Conservation (phyloP, 2,113 vertebrate genomes). For the Patagioenas fasciata region DNA sequence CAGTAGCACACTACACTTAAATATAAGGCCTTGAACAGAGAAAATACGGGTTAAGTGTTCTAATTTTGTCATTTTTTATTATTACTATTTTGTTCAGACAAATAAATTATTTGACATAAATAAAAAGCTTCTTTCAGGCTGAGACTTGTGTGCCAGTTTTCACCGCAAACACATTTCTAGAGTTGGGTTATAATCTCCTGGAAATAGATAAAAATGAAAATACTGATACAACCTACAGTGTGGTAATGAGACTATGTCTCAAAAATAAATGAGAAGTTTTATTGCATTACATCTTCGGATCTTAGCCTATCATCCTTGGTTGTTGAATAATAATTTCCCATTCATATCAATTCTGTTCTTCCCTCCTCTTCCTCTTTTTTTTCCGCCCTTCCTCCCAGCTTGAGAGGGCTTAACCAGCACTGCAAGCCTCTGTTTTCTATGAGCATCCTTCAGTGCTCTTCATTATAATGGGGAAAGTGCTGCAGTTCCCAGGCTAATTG, state of each 20-base stretch:
- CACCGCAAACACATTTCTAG: conserved; percentile 28
- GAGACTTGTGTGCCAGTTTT: conserved; percentile 2
- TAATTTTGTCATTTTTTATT: not conserved
- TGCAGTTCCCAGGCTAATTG: conserved; percentile 30
- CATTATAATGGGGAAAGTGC: not conserved
- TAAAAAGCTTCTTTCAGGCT: not conserved
- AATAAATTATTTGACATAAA: not conserved
- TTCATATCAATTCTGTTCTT: not conserved
- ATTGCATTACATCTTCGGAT: conserved; percentile 8
- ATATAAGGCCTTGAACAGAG: not conserved
- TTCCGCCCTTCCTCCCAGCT: not conserved
- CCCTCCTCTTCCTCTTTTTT: not conserved
- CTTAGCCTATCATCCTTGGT: not conserved
- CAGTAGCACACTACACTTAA: not conserved
- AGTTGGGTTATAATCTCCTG: conserved; percentile 42
- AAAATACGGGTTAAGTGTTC: not conserved
- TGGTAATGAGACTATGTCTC: conserved; percentile 38
- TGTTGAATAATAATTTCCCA: not conserved
- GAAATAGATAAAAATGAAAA: conserved; percentile 67
- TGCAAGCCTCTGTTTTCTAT: not conserved
- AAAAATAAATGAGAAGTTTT: conserved; percentile 49
- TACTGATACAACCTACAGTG: conserved; percentile 57
- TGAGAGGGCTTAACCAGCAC: not conserved
- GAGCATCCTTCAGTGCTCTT: conserved; percentile 13
- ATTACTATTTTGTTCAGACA: not conserved